Evolutionary conservation across 2,113 vertebrate species (phyloP).

Genomic region (Brachyhypopomus occidentalis): DNA sequence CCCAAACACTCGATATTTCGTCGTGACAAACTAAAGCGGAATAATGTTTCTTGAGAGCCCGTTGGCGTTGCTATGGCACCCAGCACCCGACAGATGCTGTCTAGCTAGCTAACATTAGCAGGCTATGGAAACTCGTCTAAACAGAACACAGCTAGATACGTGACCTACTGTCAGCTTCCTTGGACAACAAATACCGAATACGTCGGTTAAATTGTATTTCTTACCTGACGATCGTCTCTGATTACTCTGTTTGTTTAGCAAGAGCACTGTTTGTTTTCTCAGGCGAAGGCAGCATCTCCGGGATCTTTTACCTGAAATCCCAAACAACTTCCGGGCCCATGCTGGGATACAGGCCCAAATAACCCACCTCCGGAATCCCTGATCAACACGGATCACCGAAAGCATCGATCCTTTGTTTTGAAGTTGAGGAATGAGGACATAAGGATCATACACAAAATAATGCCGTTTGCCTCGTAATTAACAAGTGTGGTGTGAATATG

Average conservation of each 20-base stretch:
- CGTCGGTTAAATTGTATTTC: conserved; percentile 38
- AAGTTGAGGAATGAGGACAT: no score
- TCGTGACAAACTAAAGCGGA: conserved; percentile 49
- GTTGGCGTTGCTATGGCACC: conserved; percentile 65
- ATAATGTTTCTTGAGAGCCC: conserved; percentile 61
- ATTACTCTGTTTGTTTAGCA: conserved; percentile 67
- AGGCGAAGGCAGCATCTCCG: conserved; percentile 80
- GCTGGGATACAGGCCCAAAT: conserved; percentile 74
- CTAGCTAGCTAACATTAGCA: conserved; percentile 48
- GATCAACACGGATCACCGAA: conserved; percentile 69
- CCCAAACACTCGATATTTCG: conserved; percentile 5
- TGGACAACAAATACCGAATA: neutral
- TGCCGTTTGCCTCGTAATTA: no score
- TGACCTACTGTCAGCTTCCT: conserved; percentile 39
- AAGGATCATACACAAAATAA: no score
- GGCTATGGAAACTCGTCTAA: conserved; percentile 49
- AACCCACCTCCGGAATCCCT: conserved; percentile 63
- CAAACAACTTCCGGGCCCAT: conserved; percentile 82
- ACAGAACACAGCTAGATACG: conserved; percentile 4
- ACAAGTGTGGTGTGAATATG: no score
- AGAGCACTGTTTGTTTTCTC: conserved; percentile 78
- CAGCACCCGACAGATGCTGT: conserved; percentile 54
- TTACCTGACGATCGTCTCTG: conserved; percentile 70
- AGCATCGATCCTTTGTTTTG: conserved; percentile 68
- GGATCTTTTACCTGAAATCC: conserved; percentile 79